Evolutionary conservation across 1,140 invertebrate genomes (phyloP), one percentile per base, ranked within the genome.

Genomic region (Piezodorus guildinii): DNA sequence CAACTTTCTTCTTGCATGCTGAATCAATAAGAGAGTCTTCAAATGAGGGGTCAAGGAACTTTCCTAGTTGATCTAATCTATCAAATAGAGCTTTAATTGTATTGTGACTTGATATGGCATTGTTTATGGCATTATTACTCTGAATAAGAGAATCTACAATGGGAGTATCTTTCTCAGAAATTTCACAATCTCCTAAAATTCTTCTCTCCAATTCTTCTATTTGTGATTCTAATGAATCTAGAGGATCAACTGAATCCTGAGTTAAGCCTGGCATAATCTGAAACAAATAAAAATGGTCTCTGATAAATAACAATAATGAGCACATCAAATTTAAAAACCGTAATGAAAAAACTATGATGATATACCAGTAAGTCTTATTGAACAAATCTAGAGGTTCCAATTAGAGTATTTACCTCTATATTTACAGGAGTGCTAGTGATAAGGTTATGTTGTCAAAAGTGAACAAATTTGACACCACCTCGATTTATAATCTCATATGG

Each of bases 151-250:
- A 65, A 19, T 65, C 64, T 2, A 51, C 46, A 15, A 65, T 30
- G n/a, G 46, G 64, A 10, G 25, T 17, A 8, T 65, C 63, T 14
- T 49, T 65, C 27, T 65, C 60, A 16, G 59, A 43, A 21, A 54
- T 17, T 16, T 61, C 58, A 23, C 19, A 30, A 19, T 62, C 45
- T 30, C 64, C 64, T 14, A 65, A 17, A 10, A 65, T 62, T 54
- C 52, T 62, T 30, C 43, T 62, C 34, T 65, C 64, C 6, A 65
- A 34, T 60, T 65, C 64, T 30, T 56, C 51, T 6, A 65, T 62
- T 44, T 65, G 64, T 2, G 60, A 59, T 56, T 65, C 64, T 15
- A 65, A 46, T 17, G 60, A 46, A 56, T 65, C 64, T 1, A 65
- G 51, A 23, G 64, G 64, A 54, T 65, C 64, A 4, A 52, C 15